These are phyloP conservation scores for Myzus persicae DNA, from an alignment of 1,140 invertebrate genomes.

Conservation along the genomic window DNA sequence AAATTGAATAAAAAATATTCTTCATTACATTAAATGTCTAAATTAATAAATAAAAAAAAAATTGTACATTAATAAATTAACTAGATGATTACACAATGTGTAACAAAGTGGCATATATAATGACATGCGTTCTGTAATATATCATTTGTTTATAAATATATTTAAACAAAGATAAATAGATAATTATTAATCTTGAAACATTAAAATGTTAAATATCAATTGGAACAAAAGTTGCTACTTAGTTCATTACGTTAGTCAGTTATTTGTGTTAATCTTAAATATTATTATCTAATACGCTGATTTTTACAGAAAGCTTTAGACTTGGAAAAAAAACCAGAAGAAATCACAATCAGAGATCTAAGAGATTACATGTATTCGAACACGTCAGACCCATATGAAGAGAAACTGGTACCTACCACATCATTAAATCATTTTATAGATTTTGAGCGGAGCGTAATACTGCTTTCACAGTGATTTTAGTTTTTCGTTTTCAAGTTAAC, in stretches of 20 bases:
- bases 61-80: too few species aligned
- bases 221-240: not conserved
- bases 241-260: not conserved
- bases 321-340: not conserved
- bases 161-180: too few species aligned
- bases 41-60: too few species aligned
- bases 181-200: too few species aligned
- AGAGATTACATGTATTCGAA: not conserved
- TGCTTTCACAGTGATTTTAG: not conserved
- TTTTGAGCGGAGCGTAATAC: not conserved
- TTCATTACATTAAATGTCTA: too few species aligned
- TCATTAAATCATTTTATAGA: not conserved
- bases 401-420: not conserved
- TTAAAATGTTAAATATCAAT: not conserved
- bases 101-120: too few species aligned
- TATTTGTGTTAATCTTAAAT: not conserved
- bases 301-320: not conserved
- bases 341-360: not conserved
- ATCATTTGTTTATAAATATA: too few species aligned
- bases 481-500: not conserved
- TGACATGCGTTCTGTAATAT: too few species aligned
- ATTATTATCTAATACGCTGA: not conserved
- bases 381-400: not conserved
- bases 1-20: too few species aligned
- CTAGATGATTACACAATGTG: too few species aligned